Base-by-base conservation (phyloP, 2,888 invertebrate genomes). In the Frankliniella intonsa region DNA sequence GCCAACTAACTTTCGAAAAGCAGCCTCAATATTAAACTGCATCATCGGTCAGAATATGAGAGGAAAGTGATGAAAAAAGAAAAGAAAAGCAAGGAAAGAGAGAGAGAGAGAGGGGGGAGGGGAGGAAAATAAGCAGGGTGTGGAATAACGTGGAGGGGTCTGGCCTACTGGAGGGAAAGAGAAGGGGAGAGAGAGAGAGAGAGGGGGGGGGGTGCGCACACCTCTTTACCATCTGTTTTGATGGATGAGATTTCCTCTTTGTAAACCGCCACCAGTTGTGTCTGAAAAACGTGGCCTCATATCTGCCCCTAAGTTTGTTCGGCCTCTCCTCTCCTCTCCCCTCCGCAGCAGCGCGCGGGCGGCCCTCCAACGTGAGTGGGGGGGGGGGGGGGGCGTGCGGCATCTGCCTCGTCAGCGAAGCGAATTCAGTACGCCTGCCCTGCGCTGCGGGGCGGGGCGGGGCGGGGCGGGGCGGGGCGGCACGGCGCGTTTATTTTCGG, bases 401-500 rank as follows among this genome's bases (percentile, higher is more conserved):
- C 69, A 69, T 69, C 69, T 69, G 69, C 62, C 62, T 11, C 62
- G 62, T 62, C 38, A 38, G 62, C 62, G 19, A 7, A 62, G 62
- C n/a, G 62, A n/a, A 62, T 62, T 62, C 62, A 14, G 62, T 19
- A 62, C 8, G 62, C 38, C 38, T 3, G 38, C 38, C 3, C 38
- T 38, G 38, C 38, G 38, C 5, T 3, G 38, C 38, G 38, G 38
- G 3, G 38, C 38, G 3, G 38, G 38, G 38, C 38, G 3, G 38
- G 38, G 38, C 55, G 1, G 55, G 11, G 55, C 17, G 17, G 17
- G 55, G 55, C 55, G 22, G 22, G 7, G 22, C n/a, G n/a, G n/a
- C n/a, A n/a, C n/a, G n/a, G n/a, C n/a, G 69, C 69, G 62, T 69
- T 69, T 69, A 69, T 69, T 69, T 69, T 69, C 69, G 69, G 69